Evolutionary conservation across 2,113 vertebrate genomes (phyloP), one percentile per base, ranked within the genome.

Genomic region (Panthera tigris): DNA sequence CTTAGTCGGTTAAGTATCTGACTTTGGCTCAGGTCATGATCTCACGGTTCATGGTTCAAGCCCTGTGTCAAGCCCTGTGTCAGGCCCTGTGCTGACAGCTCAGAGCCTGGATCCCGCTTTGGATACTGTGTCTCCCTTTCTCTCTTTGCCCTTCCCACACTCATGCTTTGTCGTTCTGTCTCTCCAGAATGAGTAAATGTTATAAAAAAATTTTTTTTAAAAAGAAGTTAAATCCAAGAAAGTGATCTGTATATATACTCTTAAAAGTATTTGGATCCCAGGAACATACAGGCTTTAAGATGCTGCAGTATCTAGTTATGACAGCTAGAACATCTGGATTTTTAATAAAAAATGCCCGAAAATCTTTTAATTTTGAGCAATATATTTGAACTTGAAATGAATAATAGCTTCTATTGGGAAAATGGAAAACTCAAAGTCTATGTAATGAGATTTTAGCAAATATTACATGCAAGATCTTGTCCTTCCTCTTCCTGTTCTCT

Each of bases 391-490:
- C 57, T 93, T 95, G 29, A 97, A 96, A 94, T 96, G 27, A 23
- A 79, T 93, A 89, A 86, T 50, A 45, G 33, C 7, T 73, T 84
- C 8, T 88, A 95, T 83, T 93, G 80, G 45, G 80, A 93, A 92
- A 96, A 96, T 57, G 76, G 36, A 94, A 94, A 93, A 73, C 11
- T 57, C 69, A 61, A 61, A 90, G 33, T 91, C 29, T 73, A 21
- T 52, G 6, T 66, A 97, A 95, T 83, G 36, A 98, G 96, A 89
- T 94, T 93, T 96, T 82, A 93, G 61, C n/a, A 91, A 79, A 89
- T 86, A 63, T 41, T 69, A 57, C 16, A 66, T 50, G 27, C 18
- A 74, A 89, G n/a, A 27, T 39, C 27, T 83, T 95, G 33, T 48
- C 29, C 55, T 86, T 50, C 48, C 94, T 83, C 23, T 86, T 94